A percentile compares a stretch with the other conserved stretches of the same genome.
Evolutionary conservation across 2,113 vertebrate genomes (phyloP).

Genomic region (Nothoprocta perdicaria): DNA sequence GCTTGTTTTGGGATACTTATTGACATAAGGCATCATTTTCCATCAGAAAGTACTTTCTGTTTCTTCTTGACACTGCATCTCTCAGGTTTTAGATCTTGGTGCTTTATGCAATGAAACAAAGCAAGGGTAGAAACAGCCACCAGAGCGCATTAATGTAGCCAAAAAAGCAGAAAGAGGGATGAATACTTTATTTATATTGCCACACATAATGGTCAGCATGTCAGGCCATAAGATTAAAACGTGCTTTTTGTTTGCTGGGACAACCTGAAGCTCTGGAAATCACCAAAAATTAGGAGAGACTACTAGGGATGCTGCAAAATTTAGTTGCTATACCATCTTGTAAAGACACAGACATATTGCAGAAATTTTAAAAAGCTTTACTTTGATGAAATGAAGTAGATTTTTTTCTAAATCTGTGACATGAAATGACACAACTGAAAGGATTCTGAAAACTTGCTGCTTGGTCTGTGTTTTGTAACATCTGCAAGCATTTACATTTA

Average conservation of each 20-base stretch:
- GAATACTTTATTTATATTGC: not conserved
- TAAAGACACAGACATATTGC: fast-evolving
- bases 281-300: not conserved
- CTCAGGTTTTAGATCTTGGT: not conserved
- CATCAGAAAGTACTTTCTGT: not conserved
- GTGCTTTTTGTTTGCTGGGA: not conserved
- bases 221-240: not conserved
- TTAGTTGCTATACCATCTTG: not conserved
- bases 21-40: too few relatives aligned
- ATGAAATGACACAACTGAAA: not conserved
- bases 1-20: not conserved
- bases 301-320: not conserved
- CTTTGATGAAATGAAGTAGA: not conserved
- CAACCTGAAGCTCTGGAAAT: not conserved
- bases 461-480: not conserved
- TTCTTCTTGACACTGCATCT: not conserved
- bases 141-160: not conserved
- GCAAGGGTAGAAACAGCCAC: not conserved
- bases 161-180: not conserved
- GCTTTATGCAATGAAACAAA: not conserved
- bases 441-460: not conserved
- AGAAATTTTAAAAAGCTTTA: not conserved
- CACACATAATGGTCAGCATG: not conserved
- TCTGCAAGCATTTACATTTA: not conserved
- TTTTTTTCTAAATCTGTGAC: not conserved